Conservation (phyloP, 2,797 vertebrate species). For the Trachops cirrhosus region DNA sequence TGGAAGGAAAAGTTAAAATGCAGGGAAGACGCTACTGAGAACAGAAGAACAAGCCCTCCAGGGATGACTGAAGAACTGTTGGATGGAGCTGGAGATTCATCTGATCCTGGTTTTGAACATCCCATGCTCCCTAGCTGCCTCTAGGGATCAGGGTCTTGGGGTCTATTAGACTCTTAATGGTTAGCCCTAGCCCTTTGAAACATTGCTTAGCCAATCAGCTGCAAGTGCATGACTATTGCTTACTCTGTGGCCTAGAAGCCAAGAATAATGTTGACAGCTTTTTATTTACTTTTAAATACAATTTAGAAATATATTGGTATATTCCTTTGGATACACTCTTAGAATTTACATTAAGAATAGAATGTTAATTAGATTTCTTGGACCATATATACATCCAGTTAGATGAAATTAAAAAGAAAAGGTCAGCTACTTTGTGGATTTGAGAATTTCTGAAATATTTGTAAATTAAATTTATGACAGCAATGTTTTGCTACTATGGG, state of each 20-base stretch:
- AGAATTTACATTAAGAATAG: constrained; percentile 21
- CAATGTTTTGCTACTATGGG: neutral
- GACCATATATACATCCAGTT: constrained; percentile 28
- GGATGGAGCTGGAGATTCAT: neutral
- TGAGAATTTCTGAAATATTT: constrained; percentile 47
- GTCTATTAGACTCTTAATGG: neutral
- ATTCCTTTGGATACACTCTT: constrained; percentile 25
- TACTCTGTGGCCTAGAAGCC: neutral
- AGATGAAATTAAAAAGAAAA: constrained; percentile 52
- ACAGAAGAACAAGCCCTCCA: neutral
- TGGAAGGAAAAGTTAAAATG: neutral
- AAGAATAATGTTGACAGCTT: neutral
- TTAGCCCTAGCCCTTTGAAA: neutral
- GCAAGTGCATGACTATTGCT: neutral
- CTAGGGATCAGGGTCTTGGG: neutral
- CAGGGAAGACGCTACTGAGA: neutral
- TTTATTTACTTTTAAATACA: constrained; percentile 34
- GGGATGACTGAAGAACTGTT: neutral
- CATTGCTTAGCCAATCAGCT: neutral
- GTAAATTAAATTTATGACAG: constrained; percentile 8
- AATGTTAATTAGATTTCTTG: constrained; percentile 32
- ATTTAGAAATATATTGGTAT: constrained; percentile 17
- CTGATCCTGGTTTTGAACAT: neutral
- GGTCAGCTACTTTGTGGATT: constrained; percentile 7
- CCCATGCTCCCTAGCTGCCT: neutral